phyloP scores from a whole-genome alignment of 2,113 vertebrate species.

The Onychorhynchus coronatus region DNA sequence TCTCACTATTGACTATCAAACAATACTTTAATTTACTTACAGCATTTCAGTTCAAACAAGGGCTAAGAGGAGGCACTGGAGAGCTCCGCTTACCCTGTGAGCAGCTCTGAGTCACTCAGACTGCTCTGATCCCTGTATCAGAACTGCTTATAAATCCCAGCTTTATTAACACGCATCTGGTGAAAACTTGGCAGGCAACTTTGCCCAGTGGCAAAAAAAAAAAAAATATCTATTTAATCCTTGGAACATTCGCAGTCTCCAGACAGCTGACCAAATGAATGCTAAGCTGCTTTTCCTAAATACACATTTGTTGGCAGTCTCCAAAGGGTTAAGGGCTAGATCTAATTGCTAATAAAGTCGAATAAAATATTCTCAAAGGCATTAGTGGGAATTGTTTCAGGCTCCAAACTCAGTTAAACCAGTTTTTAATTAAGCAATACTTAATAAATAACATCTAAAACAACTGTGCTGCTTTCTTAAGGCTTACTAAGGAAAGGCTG shows the following conservation, averaged over 20 bases:
- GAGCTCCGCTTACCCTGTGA: not conserved
- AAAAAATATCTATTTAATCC: not conserved
- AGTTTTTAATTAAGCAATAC: conserved; percentile 42
- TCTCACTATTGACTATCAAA: not conserved
- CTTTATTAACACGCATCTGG: not conserved
- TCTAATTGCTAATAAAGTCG: conserved; percentile 32
- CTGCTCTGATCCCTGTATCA: not conserved
- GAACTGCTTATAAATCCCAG: not conserved
- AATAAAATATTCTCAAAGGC: not conserved
- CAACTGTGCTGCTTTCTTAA: not conserved
- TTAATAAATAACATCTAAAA: conserved; percentile 28
- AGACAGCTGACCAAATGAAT: not conserved
- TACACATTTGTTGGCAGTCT: not conserved
- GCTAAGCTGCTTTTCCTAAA: not conserved
- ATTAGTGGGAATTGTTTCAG: conserved; percentile 6
- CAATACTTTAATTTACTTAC: not conserved
- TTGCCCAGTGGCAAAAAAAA: not conserved
- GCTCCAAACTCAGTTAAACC: not conserved
- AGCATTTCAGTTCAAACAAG: not conserved
- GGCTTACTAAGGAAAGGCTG: not conserved
- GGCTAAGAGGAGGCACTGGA: not conserved
- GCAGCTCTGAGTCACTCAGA: not conserved
- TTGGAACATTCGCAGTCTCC: not conserved
- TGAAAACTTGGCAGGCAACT: not conserved
- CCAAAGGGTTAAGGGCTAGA: conserved; percentile 34